These are phyloP conservation scores for Nixonia krombeini DNA, from an alignment of 1,140 invertebrate genomes.

Conservation along the genomic window DNA sequence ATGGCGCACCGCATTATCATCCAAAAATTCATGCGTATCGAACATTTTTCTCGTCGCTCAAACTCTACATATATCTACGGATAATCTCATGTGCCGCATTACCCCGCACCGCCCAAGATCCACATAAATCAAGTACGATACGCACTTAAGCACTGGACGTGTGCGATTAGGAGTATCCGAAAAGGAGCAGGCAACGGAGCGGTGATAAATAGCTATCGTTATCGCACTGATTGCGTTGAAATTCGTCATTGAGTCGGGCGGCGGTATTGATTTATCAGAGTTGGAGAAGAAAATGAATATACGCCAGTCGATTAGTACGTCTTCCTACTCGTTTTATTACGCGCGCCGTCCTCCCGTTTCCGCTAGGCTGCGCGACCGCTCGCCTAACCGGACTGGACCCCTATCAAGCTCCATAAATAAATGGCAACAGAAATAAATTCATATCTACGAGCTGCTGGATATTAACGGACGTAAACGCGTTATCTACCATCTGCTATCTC, in stretches of 20 bases:
- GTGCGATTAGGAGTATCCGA: too few relatives aligned
- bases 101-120: too few relatives aligned
- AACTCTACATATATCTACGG: too few relatives aligned
- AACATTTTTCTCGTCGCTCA: too few relatives aligned
- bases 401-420: constrained; percentile 62
- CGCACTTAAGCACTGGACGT: too few relatives aligned
- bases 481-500: constrained; percentile 55
- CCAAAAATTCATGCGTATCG: too few relatives aligned
- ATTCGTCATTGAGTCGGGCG: constrained; percentile 7
- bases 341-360: constrained; percentile 26
- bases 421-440: constrained; percentile 57
- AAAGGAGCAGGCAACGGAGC: too few relatives aligned
- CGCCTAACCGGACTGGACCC: constrained; percentile 18
- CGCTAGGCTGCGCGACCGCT: constrained; percentile 23
- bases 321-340: constrained; percentile 16
- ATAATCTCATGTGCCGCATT: too few relatives aligned
- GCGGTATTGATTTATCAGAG: too few relatives aligned
- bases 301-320: constrained; percentile 23
- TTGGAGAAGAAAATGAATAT: constrained; percentile 2
- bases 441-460: constrained; percentile 43
- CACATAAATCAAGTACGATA: too few relatives aligned
- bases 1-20: too few relatives aligned
- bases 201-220: too few relatives aligned
- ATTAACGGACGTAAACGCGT: constrained; percentile 47
- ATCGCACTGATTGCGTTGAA: not conserved